Conservation (phyloP, 2,113 vertebrate species). For the Alces alces region DNA sequence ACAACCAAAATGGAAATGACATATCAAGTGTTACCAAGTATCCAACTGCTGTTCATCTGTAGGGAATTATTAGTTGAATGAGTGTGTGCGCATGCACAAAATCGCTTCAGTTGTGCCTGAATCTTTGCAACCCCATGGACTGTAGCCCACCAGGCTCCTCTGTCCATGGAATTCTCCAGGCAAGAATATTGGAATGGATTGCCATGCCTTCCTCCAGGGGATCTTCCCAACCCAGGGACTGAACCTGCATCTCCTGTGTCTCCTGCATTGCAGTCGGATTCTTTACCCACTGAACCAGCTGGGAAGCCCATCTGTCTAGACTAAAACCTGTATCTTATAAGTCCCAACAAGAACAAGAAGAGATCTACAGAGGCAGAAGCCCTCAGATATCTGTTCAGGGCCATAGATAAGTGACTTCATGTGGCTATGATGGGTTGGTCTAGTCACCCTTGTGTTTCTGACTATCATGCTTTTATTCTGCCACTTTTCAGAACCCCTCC, state of each 20-base stretch:
- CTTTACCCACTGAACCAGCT: neutral
- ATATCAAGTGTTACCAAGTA: neutral
- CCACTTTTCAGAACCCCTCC: neutral
- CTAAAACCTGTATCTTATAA: neutral
- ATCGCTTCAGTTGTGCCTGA: neutral
- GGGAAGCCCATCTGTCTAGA: neutral
- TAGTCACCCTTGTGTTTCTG: neutral
- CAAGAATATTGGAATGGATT: neutral
- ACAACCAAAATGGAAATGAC: neutral
- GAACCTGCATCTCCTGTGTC: neutral
- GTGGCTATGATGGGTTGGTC: neutral
- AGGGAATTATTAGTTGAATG: neutral
- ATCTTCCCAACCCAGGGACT: neutral
- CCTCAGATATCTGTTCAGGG: neutral
- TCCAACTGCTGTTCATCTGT: neutral
- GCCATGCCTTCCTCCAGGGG: neutral
- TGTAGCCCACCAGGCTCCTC: neutral
- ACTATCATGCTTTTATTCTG: neutral
- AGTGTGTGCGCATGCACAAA: rapidly evolving
- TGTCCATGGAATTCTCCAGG: neutral
- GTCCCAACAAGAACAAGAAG: neutral
- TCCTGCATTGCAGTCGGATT: neutral
- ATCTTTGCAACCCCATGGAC: neutral
- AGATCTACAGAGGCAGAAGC: neutral
- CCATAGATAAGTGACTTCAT: neutral